Evolutionary conservation across 2,797 vertebrate genomes (phyloP), one percentile per base, ranked within the genome.

Genomic region (Oreonectes daqikongensis): DNA sequence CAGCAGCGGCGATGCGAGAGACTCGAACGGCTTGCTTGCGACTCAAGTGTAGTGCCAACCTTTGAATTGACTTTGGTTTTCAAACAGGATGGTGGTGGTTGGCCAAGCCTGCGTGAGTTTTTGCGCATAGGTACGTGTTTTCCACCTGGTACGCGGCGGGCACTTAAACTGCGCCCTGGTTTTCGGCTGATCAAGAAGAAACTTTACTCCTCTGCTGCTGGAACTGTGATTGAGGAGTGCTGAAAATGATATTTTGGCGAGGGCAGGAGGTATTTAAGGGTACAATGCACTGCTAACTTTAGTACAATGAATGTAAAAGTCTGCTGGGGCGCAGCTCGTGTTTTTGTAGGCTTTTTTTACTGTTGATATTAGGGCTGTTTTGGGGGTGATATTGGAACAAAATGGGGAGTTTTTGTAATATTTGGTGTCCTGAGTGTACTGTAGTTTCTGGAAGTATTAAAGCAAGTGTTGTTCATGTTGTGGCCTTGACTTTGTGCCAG

Each of bases 1-100:
- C 61, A 72, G 28, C 79, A 76, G 18, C 61, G 57, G 4, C 69
- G 91, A 75, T 94, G 93, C 86, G 93, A 91, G 86, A 92, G 90
- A 79, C 89, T 97, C 78, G 95, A 95, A 84, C 89, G 90, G 77
- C 91, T 97, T 2, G 88, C 90, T 38, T 95, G 90, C 28, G 94
- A 95, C 3, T 78, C 93, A 50, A 90, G 88, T 0, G 91, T 96
- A 75, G 94, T 94, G 81, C 95, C 95, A 76, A 96, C 95, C 0
- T 96, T 96, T 26, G 95, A 97, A 85, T 87, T 96, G 75, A 95
- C 94, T 0, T 91, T 97, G 5, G 94, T 96, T 72, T 95, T 97
- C 83, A 96, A 95, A 88, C 95, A 96, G 88, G 95, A 96, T 10
- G 85, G 86, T 78, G 88, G 90, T 0, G 91, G 91, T 0, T 95